Conservation (phyloP, 1,140 invertebrate genomes). For the Coelopa frigida region DNA sequence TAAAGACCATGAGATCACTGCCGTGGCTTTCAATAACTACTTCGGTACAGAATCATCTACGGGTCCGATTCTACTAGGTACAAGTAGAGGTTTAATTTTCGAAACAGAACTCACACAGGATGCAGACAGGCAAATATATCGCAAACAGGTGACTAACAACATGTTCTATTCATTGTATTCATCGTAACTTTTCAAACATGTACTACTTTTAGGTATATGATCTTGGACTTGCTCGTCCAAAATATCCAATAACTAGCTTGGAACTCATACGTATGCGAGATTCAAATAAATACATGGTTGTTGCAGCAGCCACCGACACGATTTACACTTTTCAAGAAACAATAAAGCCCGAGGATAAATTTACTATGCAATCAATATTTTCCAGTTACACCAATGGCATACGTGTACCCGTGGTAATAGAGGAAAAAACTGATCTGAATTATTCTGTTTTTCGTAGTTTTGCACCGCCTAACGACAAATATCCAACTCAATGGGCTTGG, state of each 20-base stretch:
- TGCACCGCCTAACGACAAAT: slow-evolving; percentile 56
- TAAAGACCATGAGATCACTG: slow-evolving; percentile 78
- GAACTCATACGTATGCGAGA: slow-evolving; percentile 70
- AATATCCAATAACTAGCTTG: slow-evolving; percentile 76
- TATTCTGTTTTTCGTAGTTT: slow-evolving; percentile 78
- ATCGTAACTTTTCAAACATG: not conserved
- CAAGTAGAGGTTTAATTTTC: slow-evolving; percentile 83
- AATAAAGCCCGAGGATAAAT: slow-evolving; percentile 64
- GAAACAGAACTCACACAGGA: slow-evolving; percentile 79
- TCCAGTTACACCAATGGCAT: slow-evolving; percentile 62
- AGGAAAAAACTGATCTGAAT: slow-evolving; percentile 65
- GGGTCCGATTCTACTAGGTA: slow-evolving; percentile 80
- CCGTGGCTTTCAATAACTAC: slow-evolving; percentile 81
- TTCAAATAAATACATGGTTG: slow-evolving; percentile 66
- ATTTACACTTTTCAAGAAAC: slow-evolving; percentile 81
- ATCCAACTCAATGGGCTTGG: slow-evolving; percentile 80
- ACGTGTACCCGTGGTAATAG: slow-evolving; percentile 45
- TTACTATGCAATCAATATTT: slow-evolving; percentile 63
- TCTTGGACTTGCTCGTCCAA: slow-evolving; percentile 61
- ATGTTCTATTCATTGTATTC: not conserved
- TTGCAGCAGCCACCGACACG: slow-evolving; percentile 73
- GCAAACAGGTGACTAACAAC: slow-evolving; percentile 65
- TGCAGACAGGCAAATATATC: slow-evolving; percentile 75
- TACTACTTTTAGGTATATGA: slow-evolving; percentile 66
- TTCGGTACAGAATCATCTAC: slow-evolving; percentile 64